A percentile compares a stretch with the other conserved stretches of the same genome.
These are phyloP conservation scores for Vireo griseus DNA, from an alignment of 2,797 vertebrate species.

Conservation along the genomic window DNA sequence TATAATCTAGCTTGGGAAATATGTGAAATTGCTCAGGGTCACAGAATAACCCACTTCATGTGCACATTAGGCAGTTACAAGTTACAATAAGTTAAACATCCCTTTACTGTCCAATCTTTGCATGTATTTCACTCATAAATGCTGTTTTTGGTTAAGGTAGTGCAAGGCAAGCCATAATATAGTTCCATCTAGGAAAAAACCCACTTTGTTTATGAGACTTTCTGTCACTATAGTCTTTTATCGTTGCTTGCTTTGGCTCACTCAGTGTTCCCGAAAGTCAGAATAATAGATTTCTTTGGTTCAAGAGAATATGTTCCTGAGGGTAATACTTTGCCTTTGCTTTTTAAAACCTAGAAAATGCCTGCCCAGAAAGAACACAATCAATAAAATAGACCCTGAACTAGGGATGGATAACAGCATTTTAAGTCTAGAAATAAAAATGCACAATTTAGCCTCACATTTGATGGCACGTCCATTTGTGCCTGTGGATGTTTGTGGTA, in stretches of 20 bases:
- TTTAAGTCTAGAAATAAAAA: neutral
- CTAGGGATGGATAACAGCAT: neutral
- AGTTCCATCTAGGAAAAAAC: neutral
- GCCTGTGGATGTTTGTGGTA: neutral
- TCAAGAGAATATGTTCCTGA: neutral
- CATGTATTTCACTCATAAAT: neutral
- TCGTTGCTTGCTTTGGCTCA: neutral
- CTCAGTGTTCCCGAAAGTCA: neutral
- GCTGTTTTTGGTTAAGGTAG: neutral
- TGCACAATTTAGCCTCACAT: neutral
- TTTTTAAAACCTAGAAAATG: constrained; percentile 13
- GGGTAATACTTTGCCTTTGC: neutral
- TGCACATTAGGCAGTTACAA: neutral
- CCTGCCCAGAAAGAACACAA: neutral
- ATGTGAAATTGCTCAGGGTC: neutral
- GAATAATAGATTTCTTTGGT: neutral
- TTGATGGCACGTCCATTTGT: neutral
- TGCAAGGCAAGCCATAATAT: neutral
- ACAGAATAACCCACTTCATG: neutral
- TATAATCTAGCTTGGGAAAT: neutral
- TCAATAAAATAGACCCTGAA: constrained; percentile 2
- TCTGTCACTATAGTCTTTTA: neutral
- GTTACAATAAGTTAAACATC: neutral
- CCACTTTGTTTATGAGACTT: neutral
- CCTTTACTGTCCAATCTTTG: neutral